Percentiles rank a stretch among this genome's conserved stretches.
Evolutionary conservation across 2,797 vertebrate species (phyloP).

Genomic region (Mormyrus hasselquistii): DNA sequence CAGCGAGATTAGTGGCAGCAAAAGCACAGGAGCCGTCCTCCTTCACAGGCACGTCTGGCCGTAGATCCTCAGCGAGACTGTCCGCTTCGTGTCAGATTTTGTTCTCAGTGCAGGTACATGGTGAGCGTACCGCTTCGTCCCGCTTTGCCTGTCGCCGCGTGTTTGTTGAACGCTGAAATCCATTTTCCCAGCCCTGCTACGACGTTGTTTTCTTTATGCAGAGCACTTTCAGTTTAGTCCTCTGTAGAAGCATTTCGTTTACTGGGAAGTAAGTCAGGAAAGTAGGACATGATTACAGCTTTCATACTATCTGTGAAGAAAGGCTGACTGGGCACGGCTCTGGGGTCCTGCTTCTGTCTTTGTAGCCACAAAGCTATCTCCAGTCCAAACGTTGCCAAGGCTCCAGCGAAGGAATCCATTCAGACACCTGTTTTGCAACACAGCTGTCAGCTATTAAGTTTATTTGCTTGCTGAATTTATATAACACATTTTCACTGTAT

Average conservation of each 20-base stretch:
- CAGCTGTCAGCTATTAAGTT: neutral
- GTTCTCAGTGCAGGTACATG: neutral
- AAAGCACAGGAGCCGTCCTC: neutral
- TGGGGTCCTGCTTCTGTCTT: neutral
- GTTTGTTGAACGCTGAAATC: constrained; percentile 9
- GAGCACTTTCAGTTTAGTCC: constrained; percentile 17
- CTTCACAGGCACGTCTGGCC: neutral
- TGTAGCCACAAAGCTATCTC: neutral
- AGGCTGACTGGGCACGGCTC: neutral
- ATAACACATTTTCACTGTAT: neutral
- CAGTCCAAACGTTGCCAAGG: neutral
- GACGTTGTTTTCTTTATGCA: constrained; percentile 22
- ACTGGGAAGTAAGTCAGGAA: constrained; percentile 18
- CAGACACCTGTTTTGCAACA: neutral
- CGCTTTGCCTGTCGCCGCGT: neutral
- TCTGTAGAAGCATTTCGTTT: neutral
- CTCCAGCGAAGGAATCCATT: neutral
- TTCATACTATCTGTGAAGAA: neutral
- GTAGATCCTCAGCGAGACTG: neutral
- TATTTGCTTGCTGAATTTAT: neutral
- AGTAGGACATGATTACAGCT: constrained; percentile 9
- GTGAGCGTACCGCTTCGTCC: neutral
- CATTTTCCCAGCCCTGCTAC: neutral
- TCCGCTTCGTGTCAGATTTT: neutral
- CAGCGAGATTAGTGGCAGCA: neutral